These are phyloP conservation scores for Panopea generosa DNA, from an alignment of 2,888 invertebrate genomes.

Conservation along the genomic window DNA sequence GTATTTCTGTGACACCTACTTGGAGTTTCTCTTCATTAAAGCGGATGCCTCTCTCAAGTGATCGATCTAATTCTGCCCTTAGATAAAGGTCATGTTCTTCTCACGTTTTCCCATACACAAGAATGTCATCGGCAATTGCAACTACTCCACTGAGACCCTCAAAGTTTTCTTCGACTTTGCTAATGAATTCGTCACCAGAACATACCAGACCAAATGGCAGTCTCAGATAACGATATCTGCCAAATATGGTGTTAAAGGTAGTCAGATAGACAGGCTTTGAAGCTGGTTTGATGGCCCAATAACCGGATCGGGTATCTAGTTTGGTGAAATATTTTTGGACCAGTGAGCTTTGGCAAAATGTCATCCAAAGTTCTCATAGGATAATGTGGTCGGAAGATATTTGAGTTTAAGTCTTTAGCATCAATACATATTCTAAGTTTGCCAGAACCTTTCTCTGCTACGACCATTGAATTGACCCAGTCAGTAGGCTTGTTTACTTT, in stretches of 20 bases:
- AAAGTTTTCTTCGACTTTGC: conserved; percentile 38
- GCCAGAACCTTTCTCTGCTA: conserved; percentile 7
- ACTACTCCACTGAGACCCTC: conserved; percentile 44
- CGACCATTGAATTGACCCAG: conserved; percentile 8
- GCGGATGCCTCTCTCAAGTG: conserved; percentile 18
- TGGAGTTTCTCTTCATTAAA: conserved; percentile 37
- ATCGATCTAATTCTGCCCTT: conserved; percentile 6
- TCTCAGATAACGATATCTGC: conserved; percentile 30
- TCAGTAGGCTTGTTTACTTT: conserved; percentile 48
- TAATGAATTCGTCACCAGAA: conserved; percentile 53
- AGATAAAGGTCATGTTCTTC: conserved; percentile 27
- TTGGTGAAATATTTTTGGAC: conserved; percentile 20
- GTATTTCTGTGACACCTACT: conserved; percentile 17
- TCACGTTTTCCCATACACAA: conserved; percentile 24
- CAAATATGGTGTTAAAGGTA: conserved; percentile 41
- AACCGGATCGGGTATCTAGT: conserved; percentile 24
- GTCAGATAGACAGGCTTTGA: conserved; percentile 32
- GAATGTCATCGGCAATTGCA: conserved; percentile 38
- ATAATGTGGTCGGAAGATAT: conserved; percentile 28
- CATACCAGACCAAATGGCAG: conserved; percentile 60
- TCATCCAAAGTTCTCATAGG: conserved; percentile 59
- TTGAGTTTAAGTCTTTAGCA: conserved; percentile 6
- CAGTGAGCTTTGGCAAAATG: conserved; percentile 35
- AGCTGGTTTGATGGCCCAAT: conserved; percentile 49
- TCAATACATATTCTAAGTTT: conserved; percentile 18